Evolutionary conservation across 2,888 invertebrate genomes (phyloP), one percentile per base, ranked within the genome.

Genomic region (Cheilosia vernalis): DNA sequence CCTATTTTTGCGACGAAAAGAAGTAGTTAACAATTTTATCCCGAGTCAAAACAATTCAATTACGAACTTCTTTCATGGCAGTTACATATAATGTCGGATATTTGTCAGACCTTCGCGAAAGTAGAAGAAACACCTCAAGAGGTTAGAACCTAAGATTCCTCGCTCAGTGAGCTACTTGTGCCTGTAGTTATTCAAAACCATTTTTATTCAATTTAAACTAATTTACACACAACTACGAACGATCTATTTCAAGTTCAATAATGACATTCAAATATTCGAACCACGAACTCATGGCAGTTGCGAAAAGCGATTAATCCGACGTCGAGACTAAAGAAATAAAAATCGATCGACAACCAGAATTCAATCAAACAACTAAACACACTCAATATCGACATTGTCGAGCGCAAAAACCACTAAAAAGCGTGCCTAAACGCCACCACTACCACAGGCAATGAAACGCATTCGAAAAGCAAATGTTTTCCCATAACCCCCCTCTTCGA

Each of bases 141-240:
- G 27, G 27, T 27, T 27, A 27, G 27, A 27, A 27, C 6, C 6
- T 27, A 27, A 27, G 27, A 27, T 27, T 6, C 27, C 6, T 7
- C 27, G 27, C 7, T 0, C 27, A 27, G 4, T 7, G 27, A 27
- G 27, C 27, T 27, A 5, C 27, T 6, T 27, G 27, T 27, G 27
- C 27, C 1, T 1, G 27, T 27, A 27, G 6, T n/a, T n/a, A n/a
- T n/a, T n/a, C n/a, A n/a, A n/a, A n/a, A n/a, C n/a, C n/a, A n/a
- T n/a, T n/a, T n/a, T n/a, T n/a, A n/a, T n/a, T n/a, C n/a, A n/a
- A n/a, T n/a, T n/a, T 72, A 67, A 86, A 60, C 78, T 77, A 77
- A 66, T 58, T 37, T 58, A 70, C 74, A 73, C 64, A 72, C 58
- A 40, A 63, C 78, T 69, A 83, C 56, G 87, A 88, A 88, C 88